These are phyloP conservation scores for Calidris pygmaea DNA, from an alignment of 2,113 vertebrate genomes.

Conservation along the genomic window DNA sequence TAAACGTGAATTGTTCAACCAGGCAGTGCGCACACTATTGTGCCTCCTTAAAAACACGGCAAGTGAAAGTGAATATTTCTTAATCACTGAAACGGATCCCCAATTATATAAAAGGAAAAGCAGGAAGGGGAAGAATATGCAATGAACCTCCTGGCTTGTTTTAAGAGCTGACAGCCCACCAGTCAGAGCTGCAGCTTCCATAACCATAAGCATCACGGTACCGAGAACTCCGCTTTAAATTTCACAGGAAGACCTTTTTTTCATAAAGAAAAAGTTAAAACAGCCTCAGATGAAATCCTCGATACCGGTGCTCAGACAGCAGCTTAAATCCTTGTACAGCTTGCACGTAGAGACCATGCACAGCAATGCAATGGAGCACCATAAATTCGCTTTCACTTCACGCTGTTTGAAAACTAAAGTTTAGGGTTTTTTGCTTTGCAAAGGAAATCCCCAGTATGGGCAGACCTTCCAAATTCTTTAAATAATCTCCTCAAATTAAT, in stretches of 20 bases:
- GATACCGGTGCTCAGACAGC: neutral
- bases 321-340: neutral
- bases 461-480: neutral
- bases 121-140: neutral
- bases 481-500: neutral
- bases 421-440: neutral
- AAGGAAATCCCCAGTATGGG: neutral
- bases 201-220: accelerated
- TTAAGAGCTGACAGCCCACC: neutral
- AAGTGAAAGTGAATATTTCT: neutral
- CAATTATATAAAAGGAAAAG: neutral
- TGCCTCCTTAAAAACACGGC: neutral
- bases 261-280: neutral
- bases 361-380: neutral
- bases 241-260: neutral
- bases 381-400: neutral
- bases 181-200: neutral
- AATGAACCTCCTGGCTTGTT: neutral
- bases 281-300: neutral
- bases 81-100: neutral
- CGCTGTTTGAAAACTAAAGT: neutral
- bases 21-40: neutral
- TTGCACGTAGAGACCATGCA: accelerated
- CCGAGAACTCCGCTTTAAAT: neutral
- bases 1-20: neutral